These are phyloP conservation scores for Xanthorhoe spadicearia DNA, from an alignment of 2,888 invertebrate species.

Conservation along the genomic window DNA sequence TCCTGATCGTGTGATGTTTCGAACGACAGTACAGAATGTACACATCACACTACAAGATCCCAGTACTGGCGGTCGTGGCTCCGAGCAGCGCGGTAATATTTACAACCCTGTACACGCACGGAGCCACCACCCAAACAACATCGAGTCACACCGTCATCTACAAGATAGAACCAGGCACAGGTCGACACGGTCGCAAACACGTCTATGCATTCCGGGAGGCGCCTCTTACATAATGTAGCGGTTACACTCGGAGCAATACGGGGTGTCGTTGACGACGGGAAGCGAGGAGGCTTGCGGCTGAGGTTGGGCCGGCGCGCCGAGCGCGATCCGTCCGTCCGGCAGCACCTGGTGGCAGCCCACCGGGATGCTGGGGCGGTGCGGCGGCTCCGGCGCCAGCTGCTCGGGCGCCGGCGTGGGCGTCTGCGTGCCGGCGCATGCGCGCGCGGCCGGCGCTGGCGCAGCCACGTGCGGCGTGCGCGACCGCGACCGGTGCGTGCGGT, in stretches of 20 bases:
- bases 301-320: slow-evolving; percentile 66
- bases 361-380: slow-evolving; percentile 82
- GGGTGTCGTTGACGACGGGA: slow-evolving; percentile 84
- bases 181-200: slow-evolving; percentile 84
- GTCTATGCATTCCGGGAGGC: slow-evolving; percentile 75
- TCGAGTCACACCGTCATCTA: slow-evolving; percentile 60
- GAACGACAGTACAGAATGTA: slow-evolving; percentile 9
- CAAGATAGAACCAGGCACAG: slow-evolving; percentile 73
- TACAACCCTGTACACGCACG: slow-evolving; percentile 44
- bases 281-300: slow-evolving; percentile 61
- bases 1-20: slow-evolving; percentile 44
- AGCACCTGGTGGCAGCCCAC: slow-evolving; percentile 83
- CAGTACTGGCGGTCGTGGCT: slow-evolving; percentile 39
- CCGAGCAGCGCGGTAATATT: slow-evolving; percentile 43
- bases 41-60: slow-evolving; percentile 36
- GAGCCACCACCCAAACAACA: slow-evolving; percentile 60
- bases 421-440: slow-evolving; percentile 76
- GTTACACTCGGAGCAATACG: slow-evolving; percentile 93
- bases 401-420: slow-evolving; percentile 53
- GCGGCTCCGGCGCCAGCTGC: slow-evolving; percentile 63
- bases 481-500: slow-evolving; percentile 76
- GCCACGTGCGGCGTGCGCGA: slow-evolving; percentile 73
- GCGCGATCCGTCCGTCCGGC: slow-evolving; percentile 80
- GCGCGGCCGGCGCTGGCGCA: slow-evolving; percentile 74
- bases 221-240: slow-evolving; percentile 94